Evolutionary conservation across 2,113 vertebrate genomes (phyloP).

Genomic region (Pongo abelii): DNA sequence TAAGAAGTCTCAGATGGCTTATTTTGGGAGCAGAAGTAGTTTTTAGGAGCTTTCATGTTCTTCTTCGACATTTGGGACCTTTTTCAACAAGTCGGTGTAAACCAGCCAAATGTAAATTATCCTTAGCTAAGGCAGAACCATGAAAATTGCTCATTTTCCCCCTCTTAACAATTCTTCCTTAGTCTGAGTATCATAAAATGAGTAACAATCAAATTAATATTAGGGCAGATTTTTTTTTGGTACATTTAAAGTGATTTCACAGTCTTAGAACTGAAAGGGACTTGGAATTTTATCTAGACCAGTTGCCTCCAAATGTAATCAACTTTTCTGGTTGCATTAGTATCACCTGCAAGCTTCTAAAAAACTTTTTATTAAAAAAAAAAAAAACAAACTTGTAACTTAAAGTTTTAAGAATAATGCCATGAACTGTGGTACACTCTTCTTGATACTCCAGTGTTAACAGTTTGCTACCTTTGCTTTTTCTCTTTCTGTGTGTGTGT

Average conservation of each 20-base stretch:
- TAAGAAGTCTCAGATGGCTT: neutral
- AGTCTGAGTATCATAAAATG: neutral
- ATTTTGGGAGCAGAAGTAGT: neutral
- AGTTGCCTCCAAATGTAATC: neutral
- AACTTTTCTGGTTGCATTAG: neutral
- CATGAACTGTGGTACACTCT: neutral
- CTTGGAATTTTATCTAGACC: neutral
- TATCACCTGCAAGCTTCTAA: neutral
- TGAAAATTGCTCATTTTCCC: neutral
- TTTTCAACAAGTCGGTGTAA: neutral
- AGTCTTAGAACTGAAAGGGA: neutral
- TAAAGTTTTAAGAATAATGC: neutral
- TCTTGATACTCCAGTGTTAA: neutral
- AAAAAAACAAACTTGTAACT: neutral
- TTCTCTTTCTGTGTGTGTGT: neutral
- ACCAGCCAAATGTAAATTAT: neutral
- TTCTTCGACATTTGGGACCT: neutral
- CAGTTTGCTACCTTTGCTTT: neutral
- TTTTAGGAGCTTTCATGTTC: neutral
- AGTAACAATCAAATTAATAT: neutral
- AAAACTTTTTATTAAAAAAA: neutral
- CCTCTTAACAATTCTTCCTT: neutral
- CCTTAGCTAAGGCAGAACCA: neutral
- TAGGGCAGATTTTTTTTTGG: slow-evolving; percentile 4
- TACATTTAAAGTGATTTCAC: neutral